A percentile compares a stretch with the other conserved stretches of the same genome.
phyloP scores from a whole-genome alignment of 2,888 invertebrate genomes.

The Danaus chrysippus region DNA sequence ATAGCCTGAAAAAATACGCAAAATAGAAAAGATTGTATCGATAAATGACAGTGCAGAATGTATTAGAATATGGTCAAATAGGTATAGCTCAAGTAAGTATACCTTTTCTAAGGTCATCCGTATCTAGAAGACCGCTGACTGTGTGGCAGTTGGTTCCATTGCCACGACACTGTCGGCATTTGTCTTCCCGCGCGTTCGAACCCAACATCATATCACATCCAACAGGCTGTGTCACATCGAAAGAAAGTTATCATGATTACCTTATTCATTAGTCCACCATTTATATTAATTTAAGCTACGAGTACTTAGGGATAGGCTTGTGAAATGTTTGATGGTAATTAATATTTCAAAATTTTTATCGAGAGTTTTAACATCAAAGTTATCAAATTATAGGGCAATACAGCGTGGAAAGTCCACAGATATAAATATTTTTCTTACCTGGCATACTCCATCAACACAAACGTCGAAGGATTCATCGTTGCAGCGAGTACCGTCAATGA shows the following conservation, averaged over 20 bases:
- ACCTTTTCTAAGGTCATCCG: conserved; percentile 87
- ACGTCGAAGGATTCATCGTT: conserved; percentile 91
- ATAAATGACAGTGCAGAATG: background rate
- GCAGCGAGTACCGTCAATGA: conserved; percentile 91
- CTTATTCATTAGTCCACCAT: no score
- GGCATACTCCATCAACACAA: conserved; percentile 96
- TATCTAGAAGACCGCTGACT: conserved; percentile 83
- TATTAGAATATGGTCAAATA: background rate
- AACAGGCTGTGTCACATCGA: conserved; percentile 81
- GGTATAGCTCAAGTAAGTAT: conserved; percentile 34
- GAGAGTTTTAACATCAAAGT: background rate
- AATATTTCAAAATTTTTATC: no score
- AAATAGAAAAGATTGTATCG: background rate
- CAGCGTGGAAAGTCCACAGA: conserved; percentile 6
- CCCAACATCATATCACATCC: conserved; percentile 98
- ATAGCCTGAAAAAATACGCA: conserved; percentile 83
- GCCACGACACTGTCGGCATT: conserved; percentile 95
- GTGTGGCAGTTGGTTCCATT: conserved; percentile 93
- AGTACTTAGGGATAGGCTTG: no score
- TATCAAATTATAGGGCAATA: background rate
- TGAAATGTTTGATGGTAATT: no score
- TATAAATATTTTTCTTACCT: conserved; percentile 74
- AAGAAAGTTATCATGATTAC: background rate
- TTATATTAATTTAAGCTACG: no score
- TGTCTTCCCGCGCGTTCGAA: conserved; percentile 91